Evolutionary conservation across 2,113 vertebrate genomes (phyloP).

Genomic region (Chaetodon auriga): DNA sequence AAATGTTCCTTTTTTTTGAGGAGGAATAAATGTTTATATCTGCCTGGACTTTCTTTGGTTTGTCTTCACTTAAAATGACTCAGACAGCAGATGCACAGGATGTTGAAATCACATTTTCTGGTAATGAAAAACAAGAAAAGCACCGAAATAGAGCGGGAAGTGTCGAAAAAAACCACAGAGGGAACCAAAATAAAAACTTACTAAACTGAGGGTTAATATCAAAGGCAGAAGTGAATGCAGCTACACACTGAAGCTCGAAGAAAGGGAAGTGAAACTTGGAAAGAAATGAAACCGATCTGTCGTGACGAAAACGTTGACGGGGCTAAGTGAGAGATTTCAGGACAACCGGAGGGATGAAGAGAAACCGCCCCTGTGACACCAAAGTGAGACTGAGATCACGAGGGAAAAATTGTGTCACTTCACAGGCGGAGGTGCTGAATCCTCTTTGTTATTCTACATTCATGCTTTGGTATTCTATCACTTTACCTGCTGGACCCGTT

Average conservation of each 20-base stretch:
- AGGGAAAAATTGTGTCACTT: not conserved
- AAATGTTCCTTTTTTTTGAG: conserved; percentile 63
- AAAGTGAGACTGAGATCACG: not conserved
- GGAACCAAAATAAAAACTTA: not conserved
- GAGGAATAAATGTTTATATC: conserved; percentile 77
- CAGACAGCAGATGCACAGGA: conserved; percentile 12
- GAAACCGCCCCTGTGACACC: not conserved
- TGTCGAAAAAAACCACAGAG: not conserved
- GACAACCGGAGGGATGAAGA: not conserved
- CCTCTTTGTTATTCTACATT: conserved; percentile 37
- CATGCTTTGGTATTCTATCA: conserved; percentile 28
- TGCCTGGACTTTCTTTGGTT: conserved; percentile 56
- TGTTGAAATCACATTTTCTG: conserved; percentile 40
- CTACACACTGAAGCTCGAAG: not conserved
- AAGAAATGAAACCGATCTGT: not conserved
- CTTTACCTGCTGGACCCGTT: conserved; percentile 74
- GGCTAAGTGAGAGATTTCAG: not conserved
- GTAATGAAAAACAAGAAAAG: not conserved
- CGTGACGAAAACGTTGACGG: not conserved
- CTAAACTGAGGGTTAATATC: not conserved
- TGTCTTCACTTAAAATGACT: conserved; percentile 14
- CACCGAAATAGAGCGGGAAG: not conserved
- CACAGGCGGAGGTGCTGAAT: not conserved
- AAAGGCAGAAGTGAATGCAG: conserved; percentile 25
- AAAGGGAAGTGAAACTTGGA: conserved; percentile 31